These are phyloP conservation scores for Odontocolon sp. DNA, from an alignment of 2,888 invertebrate species.

Conservation along the genomic window DNA sequence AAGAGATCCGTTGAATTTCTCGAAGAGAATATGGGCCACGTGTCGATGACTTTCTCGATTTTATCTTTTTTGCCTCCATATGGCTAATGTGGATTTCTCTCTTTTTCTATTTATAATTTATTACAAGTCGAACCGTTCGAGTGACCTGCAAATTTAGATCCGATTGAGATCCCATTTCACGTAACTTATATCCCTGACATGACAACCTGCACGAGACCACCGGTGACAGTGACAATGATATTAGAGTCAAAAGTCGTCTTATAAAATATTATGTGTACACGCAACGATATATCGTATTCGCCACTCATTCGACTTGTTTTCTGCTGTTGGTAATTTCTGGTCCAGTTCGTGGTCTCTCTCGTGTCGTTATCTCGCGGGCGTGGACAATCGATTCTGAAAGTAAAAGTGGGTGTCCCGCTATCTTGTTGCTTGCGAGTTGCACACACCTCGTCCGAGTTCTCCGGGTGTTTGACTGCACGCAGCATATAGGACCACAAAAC, in stretches of 20 bases:
- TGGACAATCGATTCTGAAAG: conserved; percentile 71
- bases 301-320: neutral
- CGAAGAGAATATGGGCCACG: too few species aligned
- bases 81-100: too few species aligned
- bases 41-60: neutral
- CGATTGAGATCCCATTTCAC: conserved; percentile 35
- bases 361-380: conserved; percentile 53
- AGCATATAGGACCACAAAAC: neutral
- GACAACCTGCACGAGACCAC: neutral
- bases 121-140: neutral
- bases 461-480: neutral
- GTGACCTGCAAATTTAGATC: conserved; percentile 30
- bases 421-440: conserved; percentile 40
- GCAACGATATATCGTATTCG: neutral
- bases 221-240: conserved; percentile 38
- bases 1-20: too few species aligned
- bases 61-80: too few species aligned
- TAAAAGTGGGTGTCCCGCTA: conserved; percentile 71
- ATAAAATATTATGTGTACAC: neutral
- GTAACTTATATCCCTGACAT: neutral
- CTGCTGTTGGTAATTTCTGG: conserved; percentile 39
- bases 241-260: neutral
- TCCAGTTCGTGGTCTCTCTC: conserved; percentile 41
- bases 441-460: too few species aligned
- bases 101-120: too few species aligned